These are phyloP conservation scores for Deilephila elpenor DNA, from an alignment of 2,888 invertebrate species.

Conservation along the genomic window DNA sequence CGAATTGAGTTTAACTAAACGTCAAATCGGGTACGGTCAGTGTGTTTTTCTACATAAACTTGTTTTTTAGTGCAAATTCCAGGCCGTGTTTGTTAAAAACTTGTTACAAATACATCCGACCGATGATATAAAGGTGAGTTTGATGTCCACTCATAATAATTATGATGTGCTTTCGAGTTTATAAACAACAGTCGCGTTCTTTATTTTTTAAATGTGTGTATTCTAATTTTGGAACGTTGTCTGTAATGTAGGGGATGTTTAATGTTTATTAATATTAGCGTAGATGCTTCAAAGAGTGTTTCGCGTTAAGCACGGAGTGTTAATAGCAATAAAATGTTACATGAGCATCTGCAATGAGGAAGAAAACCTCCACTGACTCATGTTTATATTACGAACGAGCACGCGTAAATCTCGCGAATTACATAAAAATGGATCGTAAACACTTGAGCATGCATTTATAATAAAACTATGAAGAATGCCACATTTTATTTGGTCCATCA, in stretches of 20 bases:
- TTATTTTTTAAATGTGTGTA: neutral
- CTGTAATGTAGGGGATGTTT: neutral
- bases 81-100: conserved; percentile 35
- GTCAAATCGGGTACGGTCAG: conserved; percentile 47
- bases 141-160: neutral
- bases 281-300: neutral
- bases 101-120: conserved; percentile 20
- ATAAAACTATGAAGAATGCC: neutral
- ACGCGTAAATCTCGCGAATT: neutral
- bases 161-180: neutral
- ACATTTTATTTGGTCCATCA: too few species aligned
- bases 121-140: conserved; percentile 22
- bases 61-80: conserved; percentile 65
- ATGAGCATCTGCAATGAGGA: neutral
- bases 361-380: neutral
- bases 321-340: neutral
- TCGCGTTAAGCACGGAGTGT: neutral
- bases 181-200: neutral
- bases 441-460: neutral
- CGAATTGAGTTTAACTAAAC: conserved; percentile 10
- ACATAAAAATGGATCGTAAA: neutral
- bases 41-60: conserved; percentile 62
- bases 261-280: neutral
- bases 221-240: conserved; percentile 21
- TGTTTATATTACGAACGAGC: conserved; percentile 4